Conservation (phyloP, 2,888 invertebrate genomes). For the Girardia tigrina region DNA sequence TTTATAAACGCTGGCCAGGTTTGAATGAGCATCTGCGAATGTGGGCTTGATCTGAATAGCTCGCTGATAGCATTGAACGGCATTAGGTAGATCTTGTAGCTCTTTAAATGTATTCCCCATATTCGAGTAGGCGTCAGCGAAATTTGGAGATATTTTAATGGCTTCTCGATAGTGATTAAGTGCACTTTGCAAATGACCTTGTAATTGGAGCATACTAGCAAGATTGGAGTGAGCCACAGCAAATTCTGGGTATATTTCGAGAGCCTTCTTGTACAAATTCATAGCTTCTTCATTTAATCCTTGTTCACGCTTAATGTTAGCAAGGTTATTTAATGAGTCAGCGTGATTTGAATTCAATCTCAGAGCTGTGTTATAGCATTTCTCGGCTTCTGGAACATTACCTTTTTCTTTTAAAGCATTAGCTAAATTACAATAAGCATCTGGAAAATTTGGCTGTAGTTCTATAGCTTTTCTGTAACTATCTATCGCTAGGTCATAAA, state of each 20-base stretch:
- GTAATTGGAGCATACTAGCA: conserved; percentile 90
- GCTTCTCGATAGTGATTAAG: conserved; percentile 93
- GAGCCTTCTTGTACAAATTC: conserved; percentile 67
- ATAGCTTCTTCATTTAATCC: conserved; percentile 76
- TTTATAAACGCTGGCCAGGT: conserved; percentile 94
- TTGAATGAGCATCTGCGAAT: conserved; percentile 96
- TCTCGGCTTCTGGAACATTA: conserved; percentile 79
- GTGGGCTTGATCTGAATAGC: conserved; percentile 96
- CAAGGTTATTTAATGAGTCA: conserved; percentile 88
- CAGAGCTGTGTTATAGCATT: conserved; percentile 87
- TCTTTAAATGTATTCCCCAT: conserved; percentile 98
- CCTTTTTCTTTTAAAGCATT: conserved; percentile 98
- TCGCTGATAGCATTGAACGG: conserved; percentile 82
- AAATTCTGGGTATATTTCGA: conserved; percentile 78
- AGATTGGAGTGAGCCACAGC: conserved; percentile 97
- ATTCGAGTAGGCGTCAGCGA: conserved; percentile 96
- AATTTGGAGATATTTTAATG: conserved; percentile 86
- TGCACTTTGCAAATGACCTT: conserved; percentile 88
- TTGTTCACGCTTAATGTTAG: conserved; percentile 95
- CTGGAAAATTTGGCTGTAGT: conserved; percentile 92
- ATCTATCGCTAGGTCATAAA: conserved; percentile 92
- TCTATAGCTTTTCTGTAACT: conserved; percentile 92
- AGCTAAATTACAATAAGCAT: conserved; percentile 94
- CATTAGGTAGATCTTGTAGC: conserved; percentile 84
- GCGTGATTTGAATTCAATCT: conserved; percentile 86